Evolutionary conservation across 2,797 vertebrate genomes (phyloP), one percentile per base, ranked within the genome.

Genomic region (Danio jaintianensis): DNA sequence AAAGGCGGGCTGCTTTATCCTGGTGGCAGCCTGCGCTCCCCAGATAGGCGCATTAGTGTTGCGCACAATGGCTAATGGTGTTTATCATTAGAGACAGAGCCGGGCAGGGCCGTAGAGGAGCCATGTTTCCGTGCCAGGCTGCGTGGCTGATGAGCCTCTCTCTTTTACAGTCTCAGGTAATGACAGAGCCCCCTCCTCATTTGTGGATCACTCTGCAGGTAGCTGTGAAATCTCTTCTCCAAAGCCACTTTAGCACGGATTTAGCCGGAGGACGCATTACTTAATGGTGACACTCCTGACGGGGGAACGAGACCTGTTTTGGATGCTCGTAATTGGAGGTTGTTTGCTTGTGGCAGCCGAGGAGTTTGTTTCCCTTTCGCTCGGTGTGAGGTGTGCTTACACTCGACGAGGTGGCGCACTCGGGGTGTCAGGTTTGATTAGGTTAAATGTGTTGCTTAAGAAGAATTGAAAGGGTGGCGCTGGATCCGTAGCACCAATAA

Each of bases 1-100:
- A 91, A 89, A 91, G 93, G 91, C 93, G 90, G 89, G 90, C 93
- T 89, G 93, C 89, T 90, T 93, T 92, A 89, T 95, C 91, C 85
- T 91, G 87, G 93, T 92, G 89, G 88, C 89, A 93, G 92, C 90
- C 93, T 94, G 94, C 83, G 89, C 86, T 95, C 92, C 88, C 92
- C 89, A 93, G 94, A 95, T 95, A 93, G 93, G 85, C 89, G 92
- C 92, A 93, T 94, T 94, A 95, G 90, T 84, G 87, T 90, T 91
- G 93, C 89, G 86, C 92, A 89, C 93, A 93, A 90, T 87, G 92
- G 92, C 92, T 95, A 95, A 94, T 95, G 90, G 90, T 93, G 90
- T 96, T 96, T 94, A 94, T 96, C 94, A 94, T 95, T 92, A 94
- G 90, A 90, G 91, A 91, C 95, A 94, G 91, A 94, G 90, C 80